A percentile compares a stretch with the other conserved stretches of the same genome.
phyloP scores from a whole-genome alignment of 2,888 invertebrate genomes.

The Melolontha melolontha region DNA sequence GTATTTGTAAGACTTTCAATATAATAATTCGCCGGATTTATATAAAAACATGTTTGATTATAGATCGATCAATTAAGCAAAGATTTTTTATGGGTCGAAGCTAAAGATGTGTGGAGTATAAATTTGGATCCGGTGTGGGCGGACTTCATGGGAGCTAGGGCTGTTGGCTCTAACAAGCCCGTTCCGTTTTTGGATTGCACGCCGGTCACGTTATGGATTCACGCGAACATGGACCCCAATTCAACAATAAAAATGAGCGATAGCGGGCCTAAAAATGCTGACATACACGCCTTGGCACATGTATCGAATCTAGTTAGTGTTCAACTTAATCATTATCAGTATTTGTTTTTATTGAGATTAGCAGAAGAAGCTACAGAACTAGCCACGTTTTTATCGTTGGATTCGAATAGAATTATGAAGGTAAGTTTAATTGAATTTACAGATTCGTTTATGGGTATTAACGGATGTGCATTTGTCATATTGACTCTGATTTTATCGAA shows the following conservation, averaged over 20 bases:
- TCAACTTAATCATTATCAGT: constrained; percentile 94
- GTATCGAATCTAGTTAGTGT: constrained; percentile 87
- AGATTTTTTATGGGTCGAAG: constrained; percentile 80
- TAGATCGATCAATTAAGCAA: constrained; percentile 60
- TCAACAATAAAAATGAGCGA: constrained; percentile 56
- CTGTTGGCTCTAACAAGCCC: constrained; percentile 78
- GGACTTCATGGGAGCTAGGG: constrained; percentile 88
- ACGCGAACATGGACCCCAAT: constrained; percentile 66
- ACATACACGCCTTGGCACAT: constrained; percentile 84
- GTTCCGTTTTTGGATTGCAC: constrained; percentile 88
- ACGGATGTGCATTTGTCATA: too few species aligned
- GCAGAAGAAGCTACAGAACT: constrained; percentile 85
- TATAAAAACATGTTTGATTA: constrained; percentile 42
- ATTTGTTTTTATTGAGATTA: constrained; percentile 87
- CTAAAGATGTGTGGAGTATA: constrained; percentile 90
- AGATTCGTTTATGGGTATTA: too few species aligned
- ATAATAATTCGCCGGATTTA: background rate
- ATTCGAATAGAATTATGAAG: constrained; percentile 78
- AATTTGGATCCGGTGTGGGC: constrained; percentile 92
- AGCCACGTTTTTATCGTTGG: constrained; percentile 82
- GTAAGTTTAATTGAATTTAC: constrained; percentile 21
- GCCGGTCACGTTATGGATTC: constrained; percentile 88
- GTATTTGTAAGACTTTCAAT: constrained; percentile 54
- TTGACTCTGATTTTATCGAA: too few species aligned
- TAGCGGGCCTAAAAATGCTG: constrained; percentile 66